Evolutionary conservation across 1,140 invertebrate genomes (phyloP), one percentile per base, ranked within the genome.

Genomic region (Palaemon carinicauda): DNA sequence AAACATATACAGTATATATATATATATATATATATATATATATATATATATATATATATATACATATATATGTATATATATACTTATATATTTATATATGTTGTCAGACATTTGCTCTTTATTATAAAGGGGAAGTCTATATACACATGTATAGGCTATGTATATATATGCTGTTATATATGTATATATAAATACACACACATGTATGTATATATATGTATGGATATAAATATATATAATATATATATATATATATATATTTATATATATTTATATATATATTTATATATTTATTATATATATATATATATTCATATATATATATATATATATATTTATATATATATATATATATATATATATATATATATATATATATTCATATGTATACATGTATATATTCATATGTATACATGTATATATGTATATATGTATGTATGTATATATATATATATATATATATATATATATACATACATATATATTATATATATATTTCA

Each of bases 171-270:
- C 51, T 21, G 17, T 21, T 78, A 14, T 78, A 53, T 51, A 50
- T 50, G 0, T 50, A 78, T 78, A 52, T 78, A 12, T 19, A 24
- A 3, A 52, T 78, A 52, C 21, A 73, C 24, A 73, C 24, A 73
- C 3, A 5, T 73, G 29, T 73, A 73, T 73, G 29, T 73, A 73
- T 24, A 5, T 73, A 73, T 73, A 73, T 73, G 24, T 73, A 73
- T 73, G 24, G 5, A 73, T 73, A 73, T 73, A 73, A 9, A 73
- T 73, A 73, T 73, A 73, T 73, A 73, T 73, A 73, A 73, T 73
- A 73, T 73, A 24, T 24, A 24, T 9, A 73, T 73, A 24, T 73
- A 3, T 73, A 73, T 73, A 29, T 29, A 31, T 71, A 27, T 24
- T 15, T 29, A 31, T 71, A 27, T 15, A 50, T 74, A 41, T 15